Percentiles rank a stretch among this genome's conserved stretches.
These are phyloP conservation scores for Tamandua tetradactyla DNA, from an alignment of 2,797 vertebrate genomes.

Conservation along the genomic window DNA sequence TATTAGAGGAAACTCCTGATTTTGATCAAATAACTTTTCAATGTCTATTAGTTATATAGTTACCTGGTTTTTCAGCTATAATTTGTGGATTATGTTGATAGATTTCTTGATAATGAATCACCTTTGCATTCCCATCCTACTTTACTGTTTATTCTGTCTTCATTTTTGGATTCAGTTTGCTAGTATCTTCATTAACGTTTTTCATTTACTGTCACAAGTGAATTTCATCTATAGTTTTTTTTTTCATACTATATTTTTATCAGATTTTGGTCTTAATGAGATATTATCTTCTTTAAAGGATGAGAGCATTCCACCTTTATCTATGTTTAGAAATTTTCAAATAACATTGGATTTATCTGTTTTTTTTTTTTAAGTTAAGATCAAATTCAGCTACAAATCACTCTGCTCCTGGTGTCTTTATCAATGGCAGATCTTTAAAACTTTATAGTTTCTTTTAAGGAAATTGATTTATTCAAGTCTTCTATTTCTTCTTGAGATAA, in stretches of 20 bases:
- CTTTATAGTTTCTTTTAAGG: neutral
- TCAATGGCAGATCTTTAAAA: neutral
- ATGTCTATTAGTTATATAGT: neutral
- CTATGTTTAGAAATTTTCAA: conserved; percentile 14
- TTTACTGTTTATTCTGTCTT: neutral
- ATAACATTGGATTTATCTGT: conserved; percentile 20
- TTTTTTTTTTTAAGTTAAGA: neutral
- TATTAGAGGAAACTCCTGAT: neutral
- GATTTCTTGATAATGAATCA: neutral
- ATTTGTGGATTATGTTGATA: neutral
- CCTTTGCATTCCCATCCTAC: neutral
- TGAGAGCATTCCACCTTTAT: neutral
- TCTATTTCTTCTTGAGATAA: conserved; percentile 8
- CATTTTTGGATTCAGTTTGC: conserved; percentile 39
- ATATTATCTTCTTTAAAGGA: neutral
- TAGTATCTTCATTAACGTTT: neutral
- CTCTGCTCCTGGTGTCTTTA: neutral
- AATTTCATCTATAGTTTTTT: neutral
- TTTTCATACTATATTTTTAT: neutral
- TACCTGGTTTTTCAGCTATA: neutral
- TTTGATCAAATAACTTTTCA: neutral
- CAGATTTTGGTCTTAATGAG: conserved; percentile 10
- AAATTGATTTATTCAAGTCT: neutral
- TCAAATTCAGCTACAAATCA: neutral
- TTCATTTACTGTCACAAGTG: neutral